These are phyloP conservation scores for Malacoraja senta DNA, from an alignment of 2,797 vertebrate genomes.

Conservation along the genomic window DNA sequence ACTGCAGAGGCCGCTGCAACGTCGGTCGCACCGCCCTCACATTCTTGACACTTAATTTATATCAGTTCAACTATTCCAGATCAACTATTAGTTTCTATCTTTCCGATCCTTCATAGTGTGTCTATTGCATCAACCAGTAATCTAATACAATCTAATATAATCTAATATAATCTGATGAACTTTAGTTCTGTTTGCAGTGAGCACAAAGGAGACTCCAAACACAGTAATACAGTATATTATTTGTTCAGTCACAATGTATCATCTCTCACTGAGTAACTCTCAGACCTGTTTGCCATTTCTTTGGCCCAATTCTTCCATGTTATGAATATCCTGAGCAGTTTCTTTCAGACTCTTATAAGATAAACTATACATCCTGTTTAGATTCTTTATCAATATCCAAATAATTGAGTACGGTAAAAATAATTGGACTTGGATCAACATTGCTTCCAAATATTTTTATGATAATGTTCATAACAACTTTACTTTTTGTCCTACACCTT, in stretches of 20 bases:
- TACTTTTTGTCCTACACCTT: not conserved
- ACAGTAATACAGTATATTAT: not conserved
- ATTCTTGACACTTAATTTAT: too few relatives aligned
- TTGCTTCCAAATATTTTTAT: not conserved
- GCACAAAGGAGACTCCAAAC: not conserved
- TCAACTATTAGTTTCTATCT: too few relatives aligned
- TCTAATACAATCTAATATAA: too few relatives aligned
- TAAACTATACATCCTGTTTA: too few relatives aligned
- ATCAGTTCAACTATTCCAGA: too few relatives aligned
- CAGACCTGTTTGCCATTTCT: not conserved
- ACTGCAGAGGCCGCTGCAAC: too few relatives aligned
- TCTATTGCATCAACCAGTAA: too few relatives aligned
- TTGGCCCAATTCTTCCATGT: not conserved
- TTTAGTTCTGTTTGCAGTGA: not conserved
- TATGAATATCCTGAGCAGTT: not conserved
- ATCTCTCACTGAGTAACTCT: not conserved
- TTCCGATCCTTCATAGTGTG: too few relatives aligned
- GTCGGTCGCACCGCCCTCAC: too few relatives aligned
- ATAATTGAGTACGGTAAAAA: not conserved
- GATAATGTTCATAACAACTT: not conserved
- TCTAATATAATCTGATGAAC: not conserved
- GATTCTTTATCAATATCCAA: too few relatives aligned
- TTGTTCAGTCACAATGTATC: not conserved
- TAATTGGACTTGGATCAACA: not conserved
- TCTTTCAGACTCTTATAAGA: too few relatives aligned